phyloP scores from a whole-genome alignment of 2,113 vertebrate species.

The Heloderma charlesbogerti region DNA sequence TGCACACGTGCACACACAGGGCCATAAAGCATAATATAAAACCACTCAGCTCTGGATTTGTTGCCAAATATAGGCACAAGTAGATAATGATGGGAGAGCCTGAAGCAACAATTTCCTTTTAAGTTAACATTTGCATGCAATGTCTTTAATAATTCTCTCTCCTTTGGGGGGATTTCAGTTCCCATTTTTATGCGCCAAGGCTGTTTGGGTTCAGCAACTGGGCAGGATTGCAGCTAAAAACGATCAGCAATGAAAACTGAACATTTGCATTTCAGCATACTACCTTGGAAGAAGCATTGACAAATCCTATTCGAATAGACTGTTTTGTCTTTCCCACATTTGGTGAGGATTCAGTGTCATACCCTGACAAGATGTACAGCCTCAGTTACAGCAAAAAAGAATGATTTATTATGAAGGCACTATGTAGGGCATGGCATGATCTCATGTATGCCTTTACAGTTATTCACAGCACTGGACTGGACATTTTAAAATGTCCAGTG shows the following conservation, averaged over 20 bases:
- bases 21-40: neutral
- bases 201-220: slow-evolving; percentile 11
- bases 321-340: slow-evolving; percentile 20
- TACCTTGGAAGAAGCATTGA: slow-evolving; percentile 9
- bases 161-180: neutral
- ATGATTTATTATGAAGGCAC: slow-evolving; percentile 18
- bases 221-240: neutral
- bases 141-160: neutral
- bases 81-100: neutral
- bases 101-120: slow-evolving; percentile 13
- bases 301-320: slow-evolving; percentile 40
- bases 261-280: slow-evolving; percentile 5
- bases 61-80: neutral
- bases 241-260: slow-evolving; percentile 12
- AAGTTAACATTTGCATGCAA: neutral
- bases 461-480: neutral
- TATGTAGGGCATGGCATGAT: slow-evolving; percentile 8
- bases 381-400: neutral
- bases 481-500: neutral
- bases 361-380: neutral
- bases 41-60: neutral
- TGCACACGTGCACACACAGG: neutral
- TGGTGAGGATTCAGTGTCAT: neutral
- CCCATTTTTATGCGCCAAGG: neutral
- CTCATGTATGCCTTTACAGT: neutral